Percentiles rank a stretch among this genome's conserved stretches.
These are phyloP conservation scores for Biston betularia DNA, from an alignment of 2,888 invertebrate species.

Conservation along the genomic window DNA sequence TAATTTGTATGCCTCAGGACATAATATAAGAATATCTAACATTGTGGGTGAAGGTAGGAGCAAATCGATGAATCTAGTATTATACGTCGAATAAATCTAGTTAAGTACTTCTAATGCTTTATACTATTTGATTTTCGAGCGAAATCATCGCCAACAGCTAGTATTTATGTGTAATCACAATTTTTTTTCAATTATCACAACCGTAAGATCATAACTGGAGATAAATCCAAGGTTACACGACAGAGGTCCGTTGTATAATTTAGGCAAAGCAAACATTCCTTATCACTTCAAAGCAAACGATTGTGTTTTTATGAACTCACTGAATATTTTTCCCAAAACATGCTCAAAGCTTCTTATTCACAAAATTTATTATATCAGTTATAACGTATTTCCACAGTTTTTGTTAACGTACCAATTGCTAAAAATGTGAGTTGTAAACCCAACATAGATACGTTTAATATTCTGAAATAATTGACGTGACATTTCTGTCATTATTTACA, in stretches of 20 bases:
- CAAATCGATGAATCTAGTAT: too few relatives aligned
- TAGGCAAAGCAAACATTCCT: slow-evolving; percentile 4
- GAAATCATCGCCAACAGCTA: background rate
- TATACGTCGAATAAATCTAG: too few relatives aligned
- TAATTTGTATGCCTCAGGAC: too few relatives aligned
- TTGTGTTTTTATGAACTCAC: background rate
- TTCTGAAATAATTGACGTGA: too few relatives aligned
- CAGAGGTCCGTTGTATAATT: slow-evolving; percentile 13
- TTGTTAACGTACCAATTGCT: too few relatives aligned
- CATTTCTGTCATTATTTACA: too few relatives aligned
- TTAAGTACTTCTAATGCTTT: background rate
- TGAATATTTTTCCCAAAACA: slow-evolving; percentile 4
- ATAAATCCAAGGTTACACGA: slow-evolving; percentile 4
- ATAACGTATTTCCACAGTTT: too few relatives aligned
- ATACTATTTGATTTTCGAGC: background rate
- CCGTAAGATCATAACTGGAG: background rate
- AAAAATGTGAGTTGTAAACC: too few relatives aligned
- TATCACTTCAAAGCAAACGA: slow-evolving; percentile 9
- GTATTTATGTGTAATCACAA: background rate
- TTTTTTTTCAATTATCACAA: background rate
- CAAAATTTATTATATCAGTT: background rate
- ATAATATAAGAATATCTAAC: too few relatives aligned
- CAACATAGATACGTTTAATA: too few relatives aligned
- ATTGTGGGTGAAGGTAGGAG: too few relatives aligned
- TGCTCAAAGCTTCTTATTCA: background rate